Conservation (phyloP, 1,140 invertebrate genomes). For the Cherax quadricarinatus region DNA sequence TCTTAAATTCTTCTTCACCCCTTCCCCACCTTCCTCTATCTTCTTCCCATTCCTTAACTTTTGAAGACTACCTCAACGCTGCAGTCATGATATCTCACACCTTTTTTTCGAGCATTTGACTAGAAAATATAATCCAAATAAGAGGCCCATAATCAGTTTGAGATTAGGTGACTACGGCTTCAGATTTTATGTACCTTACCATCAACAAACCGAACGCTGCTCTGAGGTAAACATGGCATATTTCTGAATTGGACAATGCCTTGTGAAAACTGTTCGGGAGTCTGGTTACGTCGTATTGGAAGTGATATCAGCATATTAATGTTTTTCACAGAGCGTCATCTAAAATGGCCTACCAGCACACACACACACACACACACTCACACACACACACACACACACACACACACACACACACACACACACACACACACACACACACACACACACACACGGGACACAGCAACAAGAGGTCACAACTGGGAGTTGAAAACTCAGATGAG, state of each 20-base stretch:
- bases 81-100: background rate
- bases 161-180: background rate
- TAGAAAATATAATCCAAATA: background rate
- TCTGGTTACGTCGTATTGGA: background rate
- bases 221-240: background rate
- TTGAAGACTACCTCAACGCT: background rate
- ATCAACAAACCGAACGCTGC: background rate
- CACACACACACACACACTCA: conserved; percentile 41
- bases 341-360: conserved; percentile 21
- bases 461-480: too few species aligned
- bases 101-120: background rate
- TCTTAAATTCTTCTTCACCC: background rate
- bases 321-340: conserved; percentile 2
- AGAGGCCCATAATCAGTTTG: background rate
- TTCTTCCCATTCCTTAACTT: background rate
- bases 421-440: conserved; percentile 42
- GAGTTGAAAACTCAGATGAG: too few species aligned
- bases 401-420: conserved; percentile 20
- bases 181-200: too few species aligned
- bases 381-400: conserved; percentile 4
- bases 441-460: too few species aligned
- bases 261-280: background rate
- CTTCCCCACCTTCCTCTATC: background rate
- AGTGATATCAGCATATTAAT: conserved; percentile 21
- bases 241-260: background rate